phyloP scores from a whole-genome alignment of 2,113 vertebrate species.

The Hyperopisus bebe region DNA sequence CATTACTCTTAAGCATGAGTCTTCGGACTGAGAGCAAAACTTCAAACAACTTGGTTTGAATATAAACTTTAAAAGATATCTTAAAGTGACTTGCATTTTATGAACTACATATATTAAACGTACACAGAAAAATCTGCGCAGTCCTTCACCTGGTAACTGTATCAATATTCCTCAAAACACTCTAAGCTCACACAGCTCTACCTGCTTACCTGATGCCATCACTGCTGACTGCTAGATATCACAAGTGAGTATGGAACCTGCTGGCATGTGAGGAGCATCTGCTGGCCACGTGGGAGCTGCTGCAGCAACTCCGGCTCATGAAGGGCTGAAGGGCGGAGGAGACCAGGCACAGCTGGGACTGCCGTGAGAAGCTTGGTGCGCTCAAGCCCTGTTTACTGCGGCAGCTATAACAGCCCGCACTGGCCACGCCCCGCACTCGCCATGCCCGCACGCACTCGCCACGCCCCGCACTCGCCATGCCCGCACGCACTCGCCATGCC shows the following conservation, averaged over 20 bases:
- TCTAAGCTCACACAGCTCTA: not conserved
- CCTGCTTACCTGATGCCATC: not conserved
- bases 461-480: not conserved
- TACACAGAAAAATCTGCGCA: not conserved
- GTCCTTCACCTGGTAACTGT: not conserved
- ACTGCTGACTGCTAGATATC: not conserved
- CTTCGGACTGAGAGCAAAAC: not conserved
- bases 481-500: not conserved
- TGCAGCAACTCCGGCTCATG: not conserved
- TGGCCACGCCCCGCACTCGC: not conserved
- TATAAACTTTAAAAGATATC: not conserved
- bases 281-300: not conserved
- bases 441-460: not conserved
- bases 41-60: not conserved
- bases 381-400: not conserved
- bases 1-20: not conserved
- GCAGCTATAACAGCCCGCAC: not conserved
- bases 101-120: not conserved
- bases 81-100: not conserved
- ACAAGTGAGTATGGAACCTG: not conserved
- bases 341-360: not conserved
- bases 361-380: not conserved
- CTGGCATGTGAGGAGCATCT: not conserved
- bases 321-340: not conserved
- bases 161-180: not conserved